Conservation (phyloP, 2,113 vertebrate genomes). For the Varanus salvator region DNA sequence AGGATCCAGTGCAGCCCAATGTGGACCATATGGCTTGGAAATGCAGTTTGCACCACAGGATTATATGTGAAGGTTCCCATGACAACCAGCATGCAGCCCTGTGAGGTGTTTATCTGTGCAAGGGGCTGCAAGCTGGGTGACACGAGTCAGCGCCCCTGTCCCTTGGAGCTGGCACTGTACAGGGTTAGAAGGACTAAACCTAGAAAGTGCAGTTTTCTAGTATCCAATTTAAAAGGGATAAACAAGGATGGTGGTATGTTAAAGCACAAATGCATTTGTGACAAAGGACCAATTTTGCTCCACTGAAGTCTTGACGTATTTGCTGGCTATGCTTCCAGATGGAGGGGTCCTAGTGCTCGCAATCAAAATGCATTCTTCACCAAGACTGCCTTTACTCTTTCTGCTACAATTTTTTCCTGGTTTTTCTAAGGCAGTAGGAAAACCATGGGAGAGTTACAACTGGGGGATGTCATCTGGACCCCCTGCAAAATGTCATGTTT, state of each 20-base stretch:
- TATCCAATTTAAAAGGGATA: background rate
- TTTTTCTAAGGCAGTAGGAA: too few species aligned
- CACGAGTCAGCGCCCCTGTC: background rate
- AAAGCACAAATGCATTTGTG: background rate
- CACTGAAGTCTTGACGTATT: background rate
- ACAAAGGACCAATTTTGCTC: background rate
- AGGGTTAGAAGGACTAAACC: background rate
- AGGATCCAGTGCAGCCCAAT: background rate
- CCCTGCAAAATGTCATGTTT: too few species aligned
- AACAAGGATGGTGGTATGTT: background rate
- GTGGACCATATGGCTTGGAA: background rate
- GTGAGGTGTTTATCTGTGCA: background rate
- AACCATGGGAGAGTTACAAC: too few species aligned
- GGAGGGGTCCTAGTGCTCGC: too few species aligned
- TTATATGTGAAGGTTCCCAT: slow-evolving; percentile 24
- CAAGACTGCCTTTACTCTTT: too few species aligned
- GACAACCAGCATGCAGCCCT: slow-evolving; percentile 10
- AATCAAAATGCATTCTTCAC: too few species aligned
- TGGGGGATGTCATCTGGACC: too few species aligned
- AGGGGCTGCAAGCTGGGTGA: background rate
- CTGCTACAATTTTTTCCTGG: too few species aligned
- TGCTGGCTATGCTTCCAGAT: too few species aligned
- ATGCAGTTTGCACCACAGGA: background rate
- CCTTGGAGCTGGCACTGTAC: background rate
- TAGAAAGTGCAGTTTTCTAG: background rate